phyloP scores from a whole-genome alignment of 2,113 vertebrate genomes.

The Tamias sibiricus region DNA sequence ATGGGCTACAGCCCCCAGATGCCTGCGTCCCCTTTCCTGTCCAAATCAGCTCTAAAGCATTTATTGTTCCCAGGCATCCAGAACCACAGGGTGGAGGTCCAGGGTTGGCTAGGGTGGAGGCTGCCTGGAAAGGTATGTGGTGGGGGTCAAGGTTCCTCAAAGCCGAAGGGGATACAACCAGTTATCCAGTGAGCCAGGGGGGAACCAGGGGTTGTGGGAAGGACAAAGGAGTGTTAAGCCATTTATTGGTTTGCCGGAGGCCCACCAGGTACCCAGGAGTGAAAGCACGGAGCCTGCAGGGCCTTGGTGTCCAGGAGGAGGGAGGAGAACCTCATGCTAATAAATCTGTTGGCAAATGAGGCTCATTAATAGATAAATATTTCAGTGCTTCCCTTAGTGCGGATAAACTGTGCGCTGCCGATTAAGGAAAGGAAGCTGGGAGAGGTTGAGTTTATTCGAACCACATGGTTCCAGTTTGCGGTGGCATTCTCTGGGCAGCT shows the following conservation, averaged over 20 bases:
- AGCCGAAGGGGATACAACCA: neutral
- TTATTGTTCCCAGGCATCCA: neutral
- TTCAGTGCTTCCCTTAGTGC: slow-evolving; percentile 73
- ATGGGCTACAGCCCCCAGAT: neutral
- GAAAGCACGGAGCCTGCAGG: neutral
- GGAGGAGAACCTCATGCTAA: slow-evolving; percentile 41
- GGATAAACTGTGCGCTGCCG: slow-evolving; percentile 39
- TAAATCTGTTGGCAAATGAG: slow-evolving; percentile 79
- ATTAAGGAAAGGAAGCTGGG: slow-evolving; percentile 47
- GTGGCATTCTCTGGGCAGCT: slow-evolving; percentile 13
- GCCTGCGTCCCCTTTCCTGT: neutral
- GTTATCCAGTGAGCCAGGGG: neutral
- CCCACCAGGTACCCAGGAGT: slow-evolving; percentile 56
- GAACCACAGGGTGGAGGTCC: neutral
- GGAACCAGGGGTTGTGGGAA: neutral
- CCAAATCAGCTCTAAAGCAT: neutral
- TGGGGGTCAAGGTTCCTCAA: neutral
- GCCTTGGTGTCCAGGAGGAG: neutral
- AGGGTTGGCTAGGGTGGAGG: neutral
- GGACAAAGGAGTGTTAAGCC: slow-evolving; percentile 37
- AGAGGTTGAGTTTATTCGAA: slow-evolving; percentile 69
- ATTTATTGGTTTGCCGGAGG: neutral
- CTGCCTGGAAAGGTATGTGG: neutral
- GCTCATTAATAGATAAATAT: slow-evolving; percentile 75
- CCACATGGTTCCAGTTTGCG: slow-evolving; percentile 73